A percentile compares a stretch with the other conserved stretches of the same genome.
These are phyloP conservation scores for Sinelater perroti DNA, from an alignment of 2,888 invertebrate genomes.

Conservation along the genomic window DNA sequence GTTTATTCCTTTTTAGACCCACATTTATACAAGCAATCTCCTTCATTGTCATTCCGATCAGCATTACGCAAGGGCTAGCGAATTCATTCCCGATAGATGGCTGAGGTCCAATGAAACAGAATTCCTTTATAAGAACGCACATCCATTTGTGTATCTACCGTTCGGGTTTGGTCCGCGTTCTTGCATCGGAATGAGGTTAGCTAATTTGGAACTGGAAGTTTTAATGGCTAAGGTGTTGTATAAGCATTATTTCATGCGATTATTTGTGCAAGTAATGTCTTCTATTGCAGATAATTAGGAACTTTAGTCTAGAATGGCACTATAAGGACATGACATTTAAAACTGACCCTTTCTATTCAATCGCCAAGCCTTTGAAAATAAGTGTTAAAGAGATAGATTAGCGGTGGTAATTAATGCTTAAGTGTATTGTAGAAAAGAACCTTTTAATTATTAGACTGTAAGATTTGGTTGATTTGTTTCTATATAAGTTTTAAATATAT, in stretches of 20 bases:
- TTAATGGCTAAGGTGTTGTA: constrained; percentile 49
- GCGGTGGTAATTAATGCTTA: no score
- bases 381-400: no score
- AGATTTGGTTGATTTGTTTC: no score
- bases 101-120: constrained; percentile 43
- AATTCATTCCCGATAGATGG: constrained; percentile 54
- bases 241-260: no score
- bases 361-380: constrained; percentile 44
- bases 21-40: constrained; percentile 9
- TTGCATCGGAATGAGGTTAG: constrained; percentile 76
- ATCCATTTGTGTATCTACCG: constrained; percentile 71
- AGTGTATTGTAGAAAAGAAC: no score
- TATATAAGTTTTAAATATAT: no score
- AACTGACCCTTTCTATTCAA: constrained; percentile 44
- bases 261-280: no score
- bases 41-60: constrained; percentile 15
- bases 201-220: constrained; percentile 67
- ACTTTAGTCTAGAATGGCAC: constrained; percentile 51
- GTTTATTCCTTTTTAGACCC: constrained; percentile 1
- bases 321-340: constrained; percentile 47
- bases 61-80: constrained; percentile 41
- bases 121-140: constrained; percentile 49
- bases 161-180: constrained; percentile 75
- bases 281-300: constrained; percentile 44
- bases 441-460: no score